Conservation (phyloP, 2,113 vertebrate genomes). For the Pteronura brasiliensis region DNA sequence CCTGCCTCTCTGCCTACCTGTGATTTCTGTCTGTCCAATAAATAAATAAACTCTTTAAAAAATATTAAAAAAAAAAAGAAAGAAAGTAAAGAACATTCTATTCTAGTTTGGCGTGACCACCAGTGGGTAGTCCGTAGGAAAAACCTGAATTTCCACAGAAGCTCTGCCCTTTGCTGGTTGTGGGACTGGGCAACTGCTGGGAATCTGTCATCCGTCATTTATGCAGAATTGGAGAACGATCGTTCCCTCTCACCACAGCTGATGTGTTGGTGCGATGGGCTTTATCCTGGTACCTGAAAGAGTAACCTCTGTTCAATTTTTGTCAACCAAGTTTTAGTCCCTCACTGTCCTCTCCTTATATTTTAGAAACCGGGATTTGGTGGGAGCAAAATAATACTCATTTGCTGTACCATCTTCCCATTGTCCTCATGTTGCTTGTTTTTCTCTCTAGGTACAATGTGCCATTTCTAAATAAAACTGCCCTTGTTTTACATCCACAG, state of each 20-base stretch:
- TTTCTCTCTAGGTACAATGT: background rate
- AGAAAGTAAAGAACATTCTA: no score
- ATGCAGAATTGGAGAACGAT: background rate
- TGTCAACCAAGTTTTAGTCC: fast-evolving
- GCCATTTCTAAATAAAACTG: background rate
- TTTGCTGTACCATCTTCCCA: background rate
- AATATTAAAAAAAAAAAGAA: no score
- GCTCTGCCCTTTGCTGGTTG: fast-evolving
- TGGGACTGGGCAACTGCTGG: fast-evolving
- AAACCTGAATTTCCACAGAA: no score
- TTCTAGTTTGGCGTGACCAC: background rate
- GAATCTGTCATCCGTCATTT: no score
- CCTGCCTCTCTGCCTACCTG: no score
- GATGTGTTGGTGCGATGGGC: no score
- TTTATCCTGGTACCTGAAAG: background rate
- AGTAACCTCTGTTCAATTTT: fast-evolving
- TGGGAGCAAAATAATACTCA: background rate
- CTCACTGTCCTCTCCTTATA: no score
- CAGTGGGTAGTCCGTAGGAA: fast-evolving
- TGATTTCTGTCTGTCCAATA: no score
- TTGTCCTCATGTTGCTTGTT: background rate
- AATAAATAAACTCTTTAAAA: no score
- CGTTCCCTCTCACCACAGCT: fast-evolving
- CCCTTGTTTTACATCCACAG: background rate
- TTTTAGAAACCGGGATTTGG: background rate